Base-by-base conservation (phyloP, 2,888 invertebrate genomes). In the Incurvaria masculella region DNA sequence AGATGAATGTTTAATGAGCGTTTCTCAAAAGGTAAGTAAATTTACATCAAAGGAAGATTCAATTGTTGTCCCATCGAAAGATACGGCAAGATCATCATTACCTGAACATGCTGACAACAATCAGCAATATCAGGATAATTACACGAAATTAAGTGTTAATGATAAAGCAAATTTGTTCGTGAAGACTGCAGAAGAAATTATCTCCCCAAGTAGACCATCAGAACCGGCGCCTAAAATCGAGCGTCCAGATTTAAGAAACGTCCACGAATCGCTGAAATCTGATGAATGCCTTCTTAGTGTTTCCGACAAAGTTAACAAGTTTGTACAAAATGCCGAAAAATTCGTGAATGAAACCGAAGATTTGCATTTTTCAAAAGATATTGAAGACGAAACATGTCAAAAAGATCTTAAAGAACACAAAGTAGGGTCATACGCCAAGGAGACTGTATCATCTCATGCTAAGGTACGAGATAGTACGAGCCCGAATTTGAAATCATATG, bases 11-110 rank as follows among this genome's bases (percentile, higher is more conserved):
- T 65, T 86, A 16, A 56, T 87, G 21, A 84, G 85, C 45, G 87
- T 87, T 8, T 84, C 86, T 39, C 84, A 87, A 60, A 88, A 88
- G 63, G 87, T 88, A 0, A 79, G 78, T 26, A 86, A 85, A 57
- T 87, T 87, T 61, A 83, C 83, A n/a, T 68, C 78, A 14, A 76
- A 79, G 11, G 84, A 70, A 56, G 69, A 67, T 1, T 62, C 68
- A 14, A 58, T 53, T 26, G 59, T 73, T 51, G 67, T 66, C 51
- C 57, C 63, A 2, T 64, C 64, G 23, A 79, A 73, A 59, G 70
- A 71, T n/a, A n/a, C n/a, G 45, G 65, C 54, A 16, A 66, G 56
- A 46, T 74, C 68, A 47, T 70, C 72, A n/a, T 62, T 67, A 1
- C 66, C 73, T 10, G 76, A 73, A 43, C 69, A 73, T 53, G 48